Evolutionary conservation across 2,113 vertebrate genomes (phyloP), one percentile per base, ranked within the genome.

Genomic region (Platycercus adscitus): DNA sequence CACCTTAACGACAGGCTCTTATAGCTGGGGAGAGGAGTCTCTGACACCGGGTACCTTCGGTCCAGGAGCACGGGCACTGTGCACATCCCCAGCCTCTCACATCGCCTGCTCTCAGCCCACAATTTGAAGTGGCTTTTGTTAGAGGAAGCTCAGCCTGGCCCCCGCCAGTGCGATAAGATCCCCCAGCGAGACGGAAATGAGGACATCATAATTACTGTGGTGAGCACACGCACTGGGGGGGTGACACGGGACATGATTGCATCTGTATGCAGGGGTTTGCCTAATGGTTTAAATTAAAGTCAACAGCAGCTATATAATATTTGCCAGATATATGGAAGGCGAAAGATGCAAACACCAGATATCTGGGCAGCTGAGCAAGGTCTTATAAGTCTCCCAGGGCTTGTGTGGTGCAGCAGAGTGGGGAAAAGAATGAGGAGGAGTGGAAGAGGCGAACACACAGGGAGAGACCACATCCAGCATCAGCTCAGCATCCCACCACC

Each of bases 251-350:
- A 4, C 7, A 10, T 33, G 78, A 89, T 83, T 94, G 52, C 88
- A 96, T 96, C 93, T 89, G 83, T 72, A 88, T 79, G n/a, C 88
- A 86, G 90, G 71, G 76, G 29, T 61, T 92, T 52, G 73, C 72
- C 93, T 95, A 79, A 89, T 24, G 37, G 81, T 82, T 97, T 93
- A 94, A 96, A 94, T 96, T 87, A 96, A 97, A 97, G 95, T 93
- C 92, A 97, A 96, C 94, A 95, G 11, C n/a, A 86, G 77, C 29
- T 60, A 78, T 25, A 64, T 78, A 94, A 86, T 37, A 93, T 0
- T 24, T 41, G 19, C 58, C 76, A 85, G 93, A 94, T 96, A 58
- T 96, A 86, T 76, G 85, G 90, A 94, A 93, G 77, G 95, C 21
- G 1, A 91, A 84, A 95, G 95, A 97, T 96, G 86, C 86, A 92